Evolutionary conservation across 2,113 vertebrate species (phyloP), one percentile per base, ranked within the genome.

Genomic region (Chelonoidis abingdonii): DNA sequence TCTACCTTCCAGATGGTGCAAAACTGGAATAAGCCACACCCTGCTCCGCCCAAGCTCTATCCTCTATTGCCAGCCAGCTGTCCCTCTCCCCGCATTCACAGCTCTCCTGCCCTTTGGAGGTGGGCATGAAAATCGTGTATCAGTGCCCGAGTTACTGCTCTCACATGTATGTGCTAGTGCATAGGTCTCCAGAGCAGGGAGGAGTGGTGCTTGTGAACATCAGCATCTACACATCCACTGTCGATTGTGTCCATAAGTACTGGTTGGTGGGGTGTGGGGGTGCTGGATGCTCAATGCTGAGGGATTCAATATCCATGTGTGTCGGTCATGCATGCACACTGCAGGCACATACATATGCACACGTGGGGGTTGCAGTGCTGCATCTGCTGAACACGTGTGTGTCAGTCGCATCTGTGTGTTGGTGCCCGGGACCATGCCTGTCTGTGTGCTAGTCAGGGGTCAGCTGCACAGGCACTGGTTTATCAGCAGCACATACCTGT

Each of bases 1-100:
- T 49, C 38, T 95, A 91, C 90, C 86, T 86, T 86, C 94, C 62
- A 57, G 86, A 93, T 92, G 81, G 29, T 27, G 16, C 57, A 80
- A 62, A 54, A 65, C 47, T 87, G 82, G 80, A 76, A 84, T 82
- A 75, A 31, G 49, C 59, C 89, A 83, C 24, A 86, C 47, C 59
- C 35, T 56, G 59, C 41, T 75, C 56, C 19, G 24, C 31, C n/a
- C 72, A 35, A 78, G 69, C 56, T 90, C 56, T 69, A 78, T 35
- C 21, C 12, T 50, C 56, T 41, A 29, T 41, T 22, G 41, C 49
- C 80, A 31, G 31, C 76, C 35, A 76, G 79, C 9, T 13, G 31
- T n/a, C 29, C 27, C 78, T 76, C n/a, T 81, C 25, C 57, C 10
- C 38, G 11, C 49, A 31, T 38, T 2, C 11, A 5, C n/a, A 13